Conservation (phyloP, 2,888 invertebrate species). For the Rutpela maculata region DNA sequence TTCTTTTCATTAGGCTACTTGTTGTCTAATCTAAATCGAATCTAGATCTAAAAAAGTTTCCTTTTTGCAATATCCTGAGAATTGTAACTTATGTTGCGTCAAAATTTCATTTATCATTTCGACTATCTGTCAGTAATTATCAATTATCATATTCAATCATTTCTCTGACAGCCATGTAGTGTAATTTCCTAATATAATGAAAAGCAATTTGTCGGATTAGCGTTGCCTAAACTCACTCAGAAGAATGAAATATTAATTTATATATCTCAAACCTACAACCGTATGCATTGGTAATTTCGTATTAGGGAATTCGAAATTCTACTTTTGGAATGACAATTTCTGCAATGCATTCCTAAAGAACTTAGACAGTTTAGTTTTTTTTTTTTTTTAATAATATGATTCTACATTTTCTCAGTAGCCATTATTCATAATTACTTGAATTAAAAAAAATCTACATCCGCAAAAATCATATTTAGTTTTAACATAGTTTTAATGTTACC, state of each 20-base stretch:
- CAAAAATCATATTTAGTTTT: no score
- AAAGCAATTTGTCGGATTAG: constrained; percentile 21
- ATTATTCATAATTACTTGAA: no score
- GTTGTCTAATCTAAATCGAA: constrained; percentile 7
- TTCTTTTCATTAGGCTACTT: background rate
- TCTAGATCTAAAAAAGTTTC: background rate
- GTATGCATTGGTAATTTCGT: background rate
- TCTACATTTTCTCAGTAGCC: no score
- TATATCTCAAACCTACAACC: background rate
- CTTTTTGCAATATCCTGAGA: background rate
- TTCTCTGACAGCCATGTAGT: background rate
- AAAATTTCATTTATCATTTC: constrained; percentile 28
- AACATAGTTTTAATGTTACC: no score
- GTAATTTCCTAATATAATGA: constrained; percentile 15
- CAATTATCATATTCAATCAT: constrained; percentile 21
- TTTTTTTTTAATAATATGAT: no score
- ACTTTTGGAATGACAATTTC: background rate
- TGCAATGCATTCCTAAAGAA: background rate
- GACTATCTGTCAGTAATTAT: constrained; percentile 25
- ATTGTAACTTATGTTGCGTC: background rate
- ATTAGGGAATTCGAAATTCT: background rate
- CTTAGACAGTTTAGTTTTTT: no score
- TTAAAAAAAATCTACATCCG: no score
- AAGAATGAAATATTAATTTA: background rate
- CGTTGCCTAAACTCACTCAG: background rate